Evolutionary conservation across 2,888 invertebrate genomes (phyloP).

Genomic region (Pseudococcus jackbeardsleyi): DNA sequence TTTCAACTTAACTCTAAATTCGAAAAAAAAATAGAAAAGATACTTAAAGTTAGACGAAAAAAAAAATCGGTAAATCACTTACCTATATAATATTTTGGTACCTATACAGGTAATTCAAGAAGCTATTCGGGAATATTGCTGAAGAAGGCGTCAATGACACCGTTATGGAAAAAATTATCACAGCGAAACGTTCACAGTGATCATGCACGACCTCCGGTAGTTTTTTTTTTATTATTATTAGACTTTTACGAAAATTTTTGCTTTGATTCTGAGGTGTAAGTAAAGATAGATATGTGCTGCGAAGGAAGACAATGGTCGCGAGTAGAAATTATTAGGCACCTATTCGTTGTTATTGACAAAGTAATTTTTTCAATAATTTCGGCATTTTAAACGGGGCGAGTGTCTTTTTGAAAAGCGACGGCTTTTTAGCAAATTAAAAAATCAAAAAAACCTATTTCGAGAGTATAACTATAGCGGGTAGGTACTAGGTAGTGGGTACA

Average conservation of each 20-base stretch:
- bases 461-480: not conserved
- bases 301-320: conserved; percentile 29
- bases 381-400: not conserved
- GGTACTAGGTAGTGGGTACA: too few relatives aligned
- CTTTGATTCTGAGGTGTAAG: too few relatives aligned
- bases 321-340: not conserved
- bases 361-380: not conserved
- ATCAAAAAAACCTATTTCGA: not conserved
- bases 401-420: not conserved
- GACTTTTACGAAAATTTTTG: too few relatives aligned
- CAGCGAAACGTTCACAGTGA: conserved; percentile 42
- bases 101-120: not conserved
- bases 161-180: conserved; percentile 36
- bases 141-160: conserved; percentile 18
- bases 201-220: conserved; percentile 11
- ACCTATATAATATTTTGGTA: not conserved
- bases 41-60: not conserved
- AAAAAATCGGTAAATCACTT: conserved; percentile 16
- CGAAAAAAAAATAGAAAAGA: not conserved
- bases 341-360: not conserved
- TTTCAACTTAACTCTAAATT: not conserved
- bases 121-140: conserved; percentile 23
- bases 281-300: conserved; percentile 2
- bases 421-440: conserved; percentile 12
- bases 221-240: not conserved